These are phyloP conservation scores for Stercorarius parasiticus DNA, from an alignment of 2,113 vertebrate genomes.

Conservation along the genomic window DNA sequence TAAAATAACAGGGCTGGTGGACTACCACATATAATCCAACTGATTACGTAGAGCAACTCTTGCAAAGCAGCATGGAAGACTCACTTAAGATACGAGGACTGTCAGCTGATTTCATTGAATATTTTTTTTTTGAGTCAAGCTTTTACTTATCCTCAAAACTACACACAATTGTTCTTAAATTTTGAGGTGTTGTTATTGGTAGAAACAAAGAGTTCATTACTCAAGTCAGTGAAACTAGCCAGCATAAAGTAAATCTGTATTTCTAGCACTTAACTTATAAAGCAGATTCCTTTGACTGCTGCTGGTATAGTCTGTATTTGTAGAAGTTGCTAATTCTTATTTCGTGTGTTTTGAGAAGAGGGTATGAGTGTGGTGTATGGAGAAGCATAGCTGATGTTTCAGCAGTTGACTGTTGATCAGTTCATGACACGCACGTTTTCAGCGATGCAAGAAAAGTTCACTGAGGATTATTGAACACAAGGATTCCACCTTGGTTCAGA, in stretches of 20 bases:
- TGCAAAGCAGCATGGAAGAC: neutral
- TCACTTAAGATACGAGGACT: neutral
- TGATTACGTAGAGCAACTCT: neutral
- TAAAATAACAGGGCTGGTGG: neutral
- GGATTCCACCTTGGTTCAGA: neutral
- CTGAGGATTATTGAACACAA: neutral
- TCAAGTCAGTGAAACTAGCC: neutral
- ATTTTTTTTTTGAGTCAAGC: neutral
- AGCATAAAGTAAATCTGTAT: neutral
- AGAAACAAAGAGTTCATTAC: neutral
- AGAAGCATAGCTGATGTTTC: neutral
- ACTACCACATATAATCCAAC: neutral
- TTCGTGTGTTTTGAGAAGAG: neutral
- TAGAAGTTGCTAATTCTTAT: neutral
- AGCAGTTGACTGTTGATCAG: neutral
- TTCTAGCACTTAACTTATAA: neutral
- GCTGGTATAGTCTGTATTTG: neutral
- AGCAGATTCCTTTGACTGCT: neutral
- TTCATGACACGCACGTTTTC: neutral
- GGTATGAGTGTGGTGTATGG: neutral
- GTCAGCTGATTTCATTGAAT: neutral
- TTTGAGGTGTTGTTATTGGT: neutral
- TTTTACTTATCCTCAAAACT: neutral
- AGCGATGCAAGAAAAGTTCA: rapidly evolving
- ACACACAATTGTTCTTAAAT: neutral